Base-by-base conservation (phyloP, 2,797 vertebrate genomes). In the Zonotrichia albicollis region DNA sequence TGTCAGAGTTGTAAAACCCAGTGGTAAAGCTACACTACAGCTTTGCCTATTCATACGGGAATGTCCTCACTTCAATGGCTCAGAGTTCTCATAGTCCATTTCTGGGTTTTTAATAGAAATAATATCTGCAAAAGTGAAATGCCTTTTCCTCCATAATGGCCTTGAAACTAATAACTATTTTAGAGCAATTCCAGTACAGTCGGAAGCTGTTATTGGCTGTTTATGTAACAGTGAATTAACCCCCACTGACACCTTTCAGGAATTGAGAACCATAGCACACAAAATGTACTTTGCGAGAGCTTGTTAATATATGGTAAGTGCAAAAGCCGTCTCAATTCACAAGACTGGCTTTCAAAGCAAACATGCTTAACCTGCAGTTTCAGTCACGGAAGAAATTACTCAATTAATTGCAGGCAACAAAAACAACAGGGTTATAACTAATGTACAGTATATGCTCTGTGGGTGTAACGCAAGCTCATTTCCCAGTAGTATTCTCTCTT, bases 171-270 rank as follows among this genome's bases (percentile, higher is more conserved):
- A 89, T 79, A 89, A 92, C 79, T 95, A 85, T 94, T 97, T 96
- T 89, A 78, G 83, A 96, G 85, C 83, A 89, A 87, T 79, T 95
- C 65, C 84, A 88, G 66, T n/a, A 55, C 54, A 93, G 72, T 73
- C 29, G 82, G 91, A 81, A 51, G 65, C 88, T 89, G 89, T 89
- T 94, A 93, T 22, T 90, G 72, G 85, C 75, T 93, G 88, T 96
- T 95, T 96, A 95, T 74, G 61, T 94, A 96, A 96, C 83, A 91
- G 71, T 53, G 86, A 94, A 91, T 93, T 95, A 97, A 97, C 93
- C 94, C 95, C 81, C 89, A 94, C 66, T 4, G 50, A 76, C 67
- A 93, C 82, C 92, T 92, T 89, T 92, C 87, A 93, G 83, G 92
- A 95, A 94, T 83, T 92, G 65, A 84, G 64, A 95, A 54, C 73